Conservation (phyloP, 2,888 invertebrate species). For the Chydorus sphaericus region DNA sequence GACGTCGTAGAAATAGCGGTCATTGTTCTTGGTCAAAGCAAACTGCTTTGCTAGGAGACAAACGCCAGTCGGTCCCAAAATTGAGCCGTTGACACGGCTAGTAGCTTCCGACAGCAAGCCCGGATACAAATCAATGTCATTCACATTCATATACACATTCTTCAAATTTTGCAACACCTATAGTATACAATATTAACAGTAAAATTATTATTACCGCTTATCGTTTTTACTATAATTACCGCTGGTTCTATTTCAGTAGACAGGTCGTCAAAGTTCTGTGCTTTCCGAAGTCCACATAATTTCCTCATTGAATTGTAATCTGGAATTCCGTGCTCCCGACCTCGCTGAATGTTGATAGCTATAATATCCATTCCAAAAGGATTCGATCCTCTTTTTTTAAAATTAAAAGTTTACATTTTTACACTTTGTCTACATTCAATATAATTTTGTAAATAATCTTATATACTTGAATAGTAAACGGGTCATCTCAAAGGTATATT, state of each 20-base stretch:
- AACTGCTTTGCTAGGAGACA: slow-evolving; percentile 49
- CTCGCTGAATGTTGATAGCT: slow-evolving; percentile 23
- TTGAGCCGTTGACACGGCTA: slow-evolving; percentile 19
- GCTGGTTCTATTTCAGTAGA: slow-evolving; percentile 13
- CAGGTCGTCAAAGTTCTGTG: slow-evolving; percentile 19
- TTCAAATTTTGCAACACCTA: slow-evolving; percentile 17
- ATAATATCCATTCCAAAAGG: slow-evolving; percentile 22
- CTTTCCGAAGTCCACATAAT: slow-evolving; percentile 23
- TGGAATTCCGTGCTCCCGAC: slow-evolving; percentile 20
- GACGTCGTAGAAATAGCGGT: slow-evolving; percentile 57
- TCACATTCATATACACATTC: slow-evolving; percentile 17
- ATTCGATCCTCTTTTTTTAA: slow-evolving; percentile 16
- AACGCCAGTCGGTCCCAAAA: slow-evolving; percentile 21
- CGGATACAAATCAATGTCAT: slow-evolving; percentile 22
- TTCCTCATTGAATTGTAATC: slow-evolving; percentile 24
- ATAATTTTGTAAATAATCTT: background rate
- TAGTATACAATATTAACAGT: background rate
- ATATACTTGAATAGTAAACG: background rate
- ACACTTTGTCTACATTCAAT: background rate
- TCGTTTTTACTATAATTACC: no score
- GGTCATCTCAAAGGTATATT: background rate
- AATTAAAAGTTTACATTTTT: background rate
- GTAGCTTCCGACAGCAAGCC: slow-evolving; percentile 20
- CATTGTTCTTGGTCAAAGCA: slow-evolving; percentile 49
- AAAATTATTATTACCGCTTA: background rate